Conservation (phyloP, 2,113 vertebrate genomes). For the Abramis brama region DNA sequence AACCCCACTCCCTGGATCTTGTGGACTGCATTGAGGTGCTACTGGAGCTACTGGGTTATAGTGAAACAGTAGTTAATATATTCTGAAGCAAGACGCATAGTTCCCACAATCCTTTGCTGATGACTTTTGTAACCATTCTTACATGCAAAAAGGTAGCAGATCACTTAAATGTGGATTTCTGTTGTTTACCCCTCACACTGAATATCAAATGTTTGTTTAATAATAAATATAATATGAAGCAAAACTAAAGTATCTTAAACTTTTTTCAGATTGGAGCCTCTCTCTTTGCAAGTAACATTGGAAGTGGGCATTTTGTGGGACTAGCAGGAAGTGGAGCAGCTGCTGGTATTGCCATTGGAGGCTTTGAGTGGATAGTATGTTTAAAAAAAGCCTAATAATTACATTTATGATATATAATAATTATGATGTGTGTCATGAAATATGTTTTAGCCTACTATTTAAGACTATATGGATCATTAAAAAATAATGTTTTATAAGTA, state of each 20-base stretch:
- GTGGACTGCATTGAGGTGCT: no score
- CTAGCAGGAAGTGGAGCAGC: conserved; percentile 89
- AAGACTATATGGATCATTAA: neutral
- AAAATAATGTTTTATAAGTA: neutral
- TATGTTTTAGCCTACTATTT: neutral
- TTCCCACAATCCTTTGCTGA: conserved; percentile 1
- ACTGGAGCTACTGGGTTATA: neutral
- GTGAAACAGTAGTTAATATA: conserved; percentile 28
- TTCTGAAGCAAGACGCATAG: neutral
- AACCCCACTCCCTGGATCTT: no score
- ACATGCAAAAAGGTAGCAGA: neutral
- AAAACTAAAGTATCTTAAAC: neutral
- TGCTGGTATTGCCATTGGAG: conserved; percentile 85
- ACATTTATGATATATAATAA: neutral
- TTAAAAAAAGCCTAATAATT: neutral
- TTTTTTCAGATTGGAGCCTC: conserved; percentile 89
- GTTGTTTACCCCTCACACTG: neutral
- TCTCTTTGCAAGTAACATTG: conserved; percentile 96
- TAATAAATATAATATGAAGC: neutral
- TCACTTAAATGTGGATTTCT: neutral
- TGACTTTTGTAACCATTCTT: neutral
- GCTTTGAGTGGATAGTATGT: conserved; percentile 91
- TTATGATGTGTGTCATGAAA: neutral
- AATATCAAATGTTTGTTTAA: neutral
- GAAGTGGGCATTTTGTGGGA: conserved; percentile 93